A percentile compares a stretch with the other conserved stretches of the same genome.
Conservation (phyloP, 2,797 vertebrate species). For the Crenichthys baileyi region DNA sequence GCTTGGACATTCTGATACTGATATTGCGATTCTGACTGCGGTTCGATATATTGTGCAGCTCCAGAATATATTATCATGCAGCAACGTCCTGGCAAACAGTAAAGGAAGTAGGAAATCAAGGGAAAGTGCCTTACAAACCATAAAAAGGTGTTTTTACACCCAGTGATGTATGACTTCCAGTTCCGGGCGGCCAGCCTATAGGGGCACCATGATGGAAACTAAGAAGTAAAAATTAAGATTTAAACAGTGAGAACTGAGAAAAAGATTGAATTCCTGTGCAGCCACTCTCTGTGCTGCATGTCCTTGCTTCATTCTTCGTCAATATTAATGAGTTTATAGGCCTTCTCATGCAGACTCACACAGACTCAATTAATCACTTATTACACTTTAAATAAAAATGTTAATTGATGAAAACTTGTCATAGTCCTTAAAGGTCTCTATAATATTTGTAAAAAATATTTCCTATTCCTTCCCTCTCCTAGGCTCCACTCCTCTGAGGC, state of each 20-base stretch:
- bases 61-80: not conserved
- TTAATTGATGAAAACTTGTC: not conserved
- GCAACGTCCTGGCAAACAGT: not conserved
- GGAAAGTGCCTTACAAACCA: not conserved
- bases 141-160: not conserved
- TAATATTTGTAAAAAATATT: constrained; percentile 4
- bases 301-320: not conserved
- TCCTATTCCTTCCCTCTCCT: constrained; percentile 62
- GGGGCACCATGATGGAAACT: not conserved
- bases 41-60: not conserved
- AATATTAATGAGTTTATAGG: not conserved
- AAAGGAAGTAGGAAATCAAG: too few species aligned
- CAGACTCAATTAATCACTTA: not conserved
- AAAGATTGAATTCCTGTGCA: not conserved
- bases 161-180: not conserved
- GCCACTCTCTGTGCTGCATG: not conserved
- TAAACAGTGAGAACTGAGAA: not conserved
- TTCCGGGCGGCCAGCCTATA: too few species aligned
- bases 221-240: not conserved
- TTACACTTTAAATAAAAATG: not conserved
- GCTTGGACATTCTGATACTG: not conserved
- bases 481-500: constrained; percentile 68
- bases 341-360: not conserved
- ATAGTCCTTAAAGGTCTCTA: not conserved
- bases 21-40: not conserved